Conservation (phyloP, 2,888 invertebrate species). For the Sipha maydis region DNA sequence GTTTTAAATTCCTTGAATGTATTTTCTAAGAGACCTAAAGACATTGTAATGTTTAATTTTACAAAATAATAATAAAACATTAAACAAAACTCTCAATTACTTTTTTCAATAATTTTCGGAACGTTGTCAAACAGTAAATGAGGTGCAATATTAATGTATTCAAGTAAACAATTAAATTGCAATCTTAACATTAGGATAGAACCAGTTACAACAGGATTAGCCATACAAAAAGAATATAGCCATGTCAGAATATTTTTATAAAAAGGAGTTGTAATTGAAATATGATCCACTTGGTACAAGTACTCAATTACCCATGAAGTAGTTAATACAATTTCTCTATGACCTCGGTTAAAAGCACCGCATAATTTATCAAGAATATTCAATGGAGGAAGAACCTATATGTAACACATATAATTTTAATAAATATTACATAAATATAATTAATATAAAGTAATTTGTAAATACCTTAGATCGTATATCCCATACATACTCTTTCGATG, state of each 20-base stretch:
- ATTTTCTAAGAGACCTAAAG: conserved; percentile 5
- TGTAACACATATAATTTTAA: neutral
- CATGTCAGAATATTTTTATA: conserved; percentile 30
- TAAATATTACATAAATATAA: neutral
- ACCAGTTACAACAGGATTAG: neutral
- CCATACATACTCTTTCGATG: conserved; percentile 52
- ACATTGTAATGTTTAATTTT: too few relatives aligned
- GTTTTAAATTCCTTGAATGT: conserved; percentile 18
- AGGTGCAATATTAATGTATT: conserved; percentile 36
- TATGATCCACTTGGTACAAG: conserved; percentile 58
- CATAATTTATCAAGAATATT: conserved; percentile 43
- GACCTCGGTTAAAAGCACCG: conserved; percentile 34
- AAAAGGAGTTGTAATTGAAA: conserved; percentile 46
- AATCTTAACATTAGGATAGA: conserved; percentile 36
- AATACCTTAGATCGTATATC: conserved; percentile 56
- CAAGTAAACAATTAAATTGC: conserved; percentile 51
- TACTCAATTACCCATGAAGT: conserved; percentile 50
- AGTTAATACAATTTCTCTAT: conserved; percentile 36
- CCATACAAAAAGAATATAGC: conserved; percentile 40
- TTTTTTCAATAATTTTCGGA: conserved; percentile 6
- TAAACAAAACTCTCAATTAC: conserved; percentile 9
- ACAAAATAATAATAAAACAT: neutral
- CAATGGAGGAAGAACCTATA: conserved; percentile 44
- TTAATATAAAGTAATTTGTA: neutral
- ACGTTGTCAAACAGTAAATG: conserved; percentile 33